These are phyloP conservation scores for Tigriopus japonicus DNA, from an alignment of 1,140 invertebrate species.

Conservation along the genomic window DNA sequence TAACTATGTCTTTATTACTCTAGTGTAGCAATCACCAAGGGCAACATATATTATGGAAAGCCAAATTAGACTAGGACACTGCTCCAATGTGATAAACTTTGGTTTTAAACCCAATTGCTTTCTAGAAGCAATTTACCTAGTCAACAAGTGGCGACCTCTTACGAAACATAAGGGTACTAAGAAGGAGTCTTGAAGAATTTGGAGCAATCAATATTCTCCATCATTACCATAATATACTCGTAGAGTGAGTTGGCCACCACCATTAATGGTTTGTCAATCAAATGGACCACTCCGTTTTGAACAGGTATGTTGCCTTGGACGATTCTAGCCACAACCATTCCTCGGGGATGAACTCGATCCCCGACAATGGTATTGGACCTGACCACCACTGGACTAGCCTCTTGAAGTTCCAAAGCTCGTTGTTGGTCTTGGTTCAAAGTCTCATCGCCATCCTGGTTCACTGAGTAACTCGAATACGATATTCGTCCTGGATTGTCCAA, in stretches of 20 bases:
- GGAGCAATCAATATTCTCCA: too few species aligned
- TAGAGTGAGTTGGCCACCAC: slow-evolving; percentile 62
- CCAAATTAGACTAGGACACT: too few species aligned
- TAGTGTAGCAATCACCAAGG: too few species aligned
- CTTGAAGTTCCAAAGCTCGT: neutral
- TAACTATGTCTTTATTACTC: too few species aligned
- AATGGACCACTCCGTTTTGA: slow-evolving; percentile 72
- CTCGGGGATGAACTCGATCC: slow-evolving; percentile 47
- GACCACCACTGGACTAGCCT: slow-evolving; percentile 27
- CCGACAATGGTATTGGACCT: slow-evolving; percentile 66
- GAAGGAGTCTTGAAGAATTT: too few species aligned
- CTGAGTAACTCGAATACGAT: neutral
- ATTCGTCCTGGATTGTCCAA: neutral
- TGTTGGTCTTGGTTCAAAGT: neutral
- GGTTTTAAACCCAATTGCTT: too few species aligned
- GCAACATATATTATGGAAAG: too few species aligned
- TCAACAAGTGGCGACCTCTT: too few species aligned
- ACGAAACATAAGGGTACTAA: too few species aligned
- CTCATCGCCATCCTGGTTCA: neutral
- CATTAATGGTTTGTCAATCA: slow-evolving; percentile 73
- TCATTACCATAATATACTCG: slow-evolving; percentile 63
- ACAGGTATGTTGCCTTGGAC: slow-evolving; percentile 79
- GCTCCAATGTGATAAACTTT: too few species aligned
- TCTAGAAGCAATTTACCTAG: too few species aligned
- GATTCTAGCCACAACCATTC: slow-evolving; percentile 65